Evolutionary conservation across 2,113 vertebrate genomes (phyloP), one percentile per base, ranked within the genome.

Genomic region (Ptilorrhoa leucosticta): DNA sequence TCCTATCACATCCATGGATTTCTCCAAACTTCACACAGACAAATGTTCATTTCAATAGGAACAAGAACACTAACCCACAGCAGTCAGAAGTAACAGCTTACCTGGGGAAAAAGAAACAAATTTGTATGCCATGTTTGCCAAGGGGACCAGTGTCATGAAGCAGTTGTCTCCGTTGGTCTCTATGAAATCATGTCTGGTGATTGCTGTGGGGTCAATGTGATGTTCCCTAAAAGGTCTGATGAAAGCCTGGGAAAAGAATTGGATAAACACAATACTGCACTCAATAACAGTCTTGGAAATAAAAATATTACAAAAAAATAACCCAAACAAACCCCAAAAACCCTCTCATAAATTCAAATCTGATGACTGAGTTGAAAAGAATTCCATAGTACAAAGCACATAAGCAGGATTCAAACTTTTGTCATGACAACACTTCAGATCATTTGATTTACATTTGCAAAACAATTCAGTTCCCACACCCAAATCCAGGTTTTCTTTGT

Each of bases 101-200:
- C 99, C 99, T 35, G 98, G 97, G 66, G 98, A 98, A 92, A 98
- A 98, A 33, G 98, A 99, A 94, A 98, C 73, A 96, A 99, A 99
- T 92, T 98, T 99, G 97, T 98, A 99, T 70, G 99, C 99, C 99
- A 99, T 99, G 97, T 98, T 98, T 63, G 98, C 98, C 81, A 99
- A 92, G 0, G 99, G 99, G 89, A 99, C 82, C 39, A 99, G 96
- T 0, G 99, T 99, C 96, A 99, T 96, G 98, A 99, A 99, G 97
- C 99, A 99, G 97, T 99, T 99, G 97, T 99, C 99, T 28, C 99
- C 99, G 11, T 99, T 99, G 90, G 99, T 99, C 97, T 99, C 99
- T 40, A 99, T 99, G 96, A 99, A 99, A 97, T 99, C 99, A 19
- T 99, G 99, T 20, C 99, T 98, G 6, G 99, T 99, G 91, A 99